Conservation (phyloP, 2,113 vertebrate genomes). For the Otocyon megalotis region DNA sequence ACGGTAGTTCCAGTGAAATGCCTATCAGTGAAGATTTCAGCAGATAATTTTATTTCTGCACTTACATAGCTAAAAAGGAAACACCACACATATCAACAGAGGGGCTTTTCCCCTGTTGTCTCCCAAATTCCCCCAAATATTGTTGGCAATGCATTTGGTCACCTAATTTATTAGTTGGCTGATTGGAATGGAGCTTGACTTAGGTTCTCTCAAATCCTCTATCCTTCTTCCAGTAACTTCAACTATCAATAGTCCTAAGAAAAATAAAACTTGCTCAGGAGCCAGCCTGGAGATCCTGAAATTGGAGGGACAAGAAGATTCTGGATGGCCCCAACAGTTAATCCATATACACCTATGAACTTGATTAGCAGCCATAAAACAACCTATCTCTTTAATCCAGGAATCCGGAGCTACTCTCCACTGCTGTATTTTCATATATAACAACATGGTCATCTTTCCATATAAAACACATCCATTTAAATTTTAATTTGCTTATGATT, state of each 20-base stretch:
- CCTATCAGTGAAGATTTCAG: conserved; percentile 84
- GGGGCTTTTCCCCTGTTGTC: not conserved
- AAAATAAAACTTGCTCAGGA: not conserved
- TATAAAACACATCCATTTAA: conserved; percentile 54
- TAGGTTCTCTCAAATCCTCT: not conserved
- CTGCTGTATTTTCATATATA: not conserved
- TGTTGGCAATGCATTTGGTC: not conserved
- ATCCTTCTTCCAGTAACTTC: not conserved
- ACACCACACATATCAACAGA: not conserved
- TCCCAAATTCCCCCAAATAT: not conserved
- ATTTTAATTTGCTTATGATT: conserved; percentile 69
- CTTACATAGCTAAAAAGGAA: conserved; percentile 71
- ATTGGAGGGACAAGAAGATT: not conserved
- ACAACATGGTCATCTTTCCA: not conserved
- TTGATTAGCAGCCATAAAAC: not conserved
- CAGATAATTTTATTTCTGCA: conserved; percentile 82
- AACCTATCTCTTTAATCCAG: conserved; percentile 9
- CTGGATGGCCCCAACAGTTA: not conserved
- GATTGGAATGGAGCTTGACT: not conserved
- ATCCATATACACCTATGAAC: not conserved
- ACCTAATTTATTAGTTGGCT: not conserved
- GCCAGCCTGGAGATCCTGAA: not conserved
- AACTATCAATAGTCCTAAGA: not conserved
- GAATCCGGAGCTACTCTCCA: not conserved
- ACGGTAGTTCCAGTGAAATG: conserved; percentile 76